These are phyloP conservation scores for Atta texana DNA, from an alignment of 1,140 invertebrate species.

Conservation along the genomic window DNA sequence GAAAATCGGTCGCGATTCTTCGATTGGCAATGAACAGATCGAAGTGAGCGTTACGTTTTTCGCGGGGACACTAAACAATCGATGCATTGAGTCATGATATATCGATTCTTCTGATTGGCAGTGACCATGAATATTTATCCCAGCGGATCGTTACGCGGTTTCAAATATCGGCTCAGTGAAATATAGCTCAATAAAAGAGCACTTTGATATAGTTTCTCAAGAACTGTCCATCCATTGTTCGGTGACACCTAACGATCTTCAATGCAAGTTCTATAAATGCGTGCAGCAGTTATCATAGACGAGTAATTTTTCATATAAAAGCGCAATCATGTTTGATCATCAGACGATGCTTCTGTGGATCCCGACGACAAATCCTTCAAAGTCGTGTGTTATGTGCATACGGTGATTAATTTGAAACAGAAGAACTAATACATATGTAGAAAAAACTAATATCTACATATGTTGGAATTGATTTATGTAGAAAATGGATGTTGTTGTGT, in stretches of 20 bases:
- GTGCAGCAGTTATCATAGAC: conserved; percentile 64
- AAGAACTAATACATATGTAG: not conserved
- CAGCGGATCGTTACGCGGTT: conserved; percentile 66
- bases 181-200: conserved; percentile 76
- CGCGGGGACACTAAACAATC: not conserved
- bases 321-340: conserved; percentile 36
- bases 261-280: conserved; percentile 54
- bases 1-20: conserved; percentile 1
- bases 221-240: conserved; percentile 71
- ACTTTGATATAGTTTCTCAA: conserved; percentile 71
- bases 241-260: conserved; percentile 61
- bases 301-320: conserved; percentile 57
- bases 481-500: not conserved
- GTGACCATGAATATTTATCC: conserved; percentile 34
- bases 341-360: conserved; percentile 21
- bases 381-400: not conserved
- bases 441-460: not conserved
- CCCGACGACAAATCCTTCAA: conserved; percentile 17
- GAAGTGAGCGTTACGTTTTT: not conserved
- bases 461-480: not conserved
- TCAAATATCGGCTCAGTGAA: conserved; percentile 68
- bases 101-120: conserved; percentile 62
- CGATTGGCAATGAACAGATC: conserved; percentile 14
- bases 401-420: not conserved
- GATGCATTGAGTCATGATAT: conserved; percentile 5